phyloP scores from a whole-genome alignment of 2,113 vertebrate genomes.

The Indicator indicator region DNA sequence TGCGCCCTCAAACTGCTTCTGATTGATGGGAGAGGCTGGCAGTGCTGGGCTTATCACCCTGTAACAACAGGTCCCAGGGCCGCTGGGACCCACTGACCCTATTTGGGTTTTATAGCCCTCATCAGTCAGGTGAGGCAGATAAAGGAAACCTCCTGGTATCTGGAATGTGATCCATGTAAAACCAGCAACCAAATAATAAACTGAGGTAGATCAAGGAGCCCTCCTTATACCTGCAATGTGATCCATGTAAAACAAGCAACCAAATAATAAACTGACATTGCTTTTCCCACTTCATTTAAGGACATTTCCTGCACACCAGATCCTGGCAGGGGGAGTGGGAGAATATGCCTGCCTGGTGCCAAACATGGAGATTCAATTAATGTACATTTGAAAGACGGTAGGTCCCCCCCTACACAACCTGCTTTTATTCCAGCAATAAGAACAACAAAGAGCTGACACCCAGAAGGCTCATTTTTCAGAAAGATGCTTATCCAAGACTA shows the following conservation, averaged over 20 bases:
- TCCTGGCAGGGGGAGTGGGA: not conserved
- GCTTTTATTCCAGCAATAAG: slow-evolving; percentile 28
- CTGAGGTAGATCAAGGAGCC: slow-evolving; percentile 20
- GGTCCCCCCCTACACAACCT: not conserved
- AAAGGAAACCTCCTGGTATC: not conserved
- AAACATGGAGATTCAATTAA: slow-evolving; percentile 56
- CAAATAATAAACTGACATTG: not conserved
- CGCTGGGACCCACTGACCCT: not conserved
- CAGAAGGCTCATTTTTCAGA: not conserved
- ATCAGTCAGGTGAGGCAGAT: slow-evolving; percentile 43
- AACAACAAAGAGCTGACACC: slow-evolving; percentile 9
- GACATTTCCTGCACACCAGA: not conserved
- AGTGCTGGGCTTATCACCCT: slow-evolving; percentile 28
- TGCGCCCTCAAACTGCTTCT: slow-evolving; percentile 12
- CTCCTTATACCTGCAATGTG: not conserved
- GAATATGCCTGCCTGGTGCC: not conserved
- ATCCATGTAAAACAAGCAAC: not conserved
- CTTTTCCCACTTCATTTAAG: not conserved
- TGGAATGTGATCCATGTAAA: not conserved
- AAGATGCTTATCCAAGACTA: not conserved
- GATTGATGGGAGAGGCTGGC: not conserved
- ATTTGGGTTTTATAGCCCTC: slow-evolving; percentile 14
- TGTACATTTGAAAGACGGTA: slow-evolving; percentile 11
- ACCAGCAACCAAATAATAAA: not conserved
- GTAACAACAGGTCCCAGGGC: not conserved